A percentile compares a stretch with the other conserved stretches of the same genome.
phyloP scores from a whole-genome alignment of 2,888 invertebrate species.

The Nomada flava region DNA sequence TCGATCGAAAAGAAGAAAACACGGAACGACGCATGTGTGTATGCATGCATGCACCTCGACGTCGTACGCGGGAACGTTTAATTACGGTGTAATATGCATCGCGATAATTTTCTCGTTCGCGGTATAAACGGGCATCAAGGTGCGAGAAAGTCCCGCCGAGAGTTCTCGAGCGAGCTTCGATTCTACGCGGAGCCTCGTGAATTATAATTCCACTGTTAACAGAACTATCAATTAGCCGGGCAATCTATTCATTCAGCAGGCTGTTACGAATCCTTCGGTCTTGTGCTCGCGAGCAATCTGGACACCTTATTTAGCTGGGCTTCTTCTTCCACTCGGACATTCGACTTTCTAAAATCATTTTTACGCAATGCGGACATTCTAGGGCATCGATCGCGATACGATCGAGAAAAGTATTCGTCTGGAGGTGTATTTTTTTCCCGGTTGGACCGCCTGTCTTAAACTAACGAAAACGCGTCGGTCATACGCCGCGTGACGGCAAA shows the following conservation, averaged over 20 bases:
- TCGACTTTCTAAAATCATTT: conserved; percentile 41
- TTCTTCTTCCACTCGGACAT: conserved; percentile 10
- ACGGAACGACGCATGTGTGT: conserved; percentile 1
- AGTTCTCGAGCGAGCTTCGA: conserved; percentile 10
- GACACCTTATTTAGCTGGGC: not conserved
- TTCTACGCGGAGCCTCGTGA: not conserved
- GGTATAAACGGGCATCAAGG: conserved; percentile 8
- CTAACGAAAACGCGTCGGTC: no score
- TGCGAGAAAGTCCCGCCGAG: conserved; percentile 35
- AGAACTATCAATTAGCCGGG: conserved; percentile 3
- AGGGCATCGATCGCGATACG: not conserved
- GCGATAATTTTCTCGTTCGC: conserved; percentile 31
- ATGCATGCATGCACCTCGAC: conserved; percentile 45
- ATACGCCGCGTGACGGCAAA: not conserved
- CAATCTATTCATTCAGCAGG: not conserved
- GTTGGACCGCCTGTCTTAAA: no score
- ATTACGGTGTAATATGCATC: conserved; percentile 50
- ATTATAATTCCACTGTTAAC: not conserved
- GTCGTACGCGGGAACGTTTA: conserved; percentile 55
- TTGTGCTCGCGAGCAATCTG: not conserved
- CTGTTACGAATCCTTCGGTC: not conserved
- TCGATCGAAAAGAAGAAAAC: conserved; percentile 40
- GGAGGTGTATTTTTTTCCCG: not conserved
- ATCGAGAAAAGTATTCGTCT: not conserved
- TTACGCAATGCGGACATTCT: conserved; percentile 4